Evolutionary conservation across 2,888 invertebrate genomes (phyloP).

Genomic region (Archaeoteleia sp.): DNA sequence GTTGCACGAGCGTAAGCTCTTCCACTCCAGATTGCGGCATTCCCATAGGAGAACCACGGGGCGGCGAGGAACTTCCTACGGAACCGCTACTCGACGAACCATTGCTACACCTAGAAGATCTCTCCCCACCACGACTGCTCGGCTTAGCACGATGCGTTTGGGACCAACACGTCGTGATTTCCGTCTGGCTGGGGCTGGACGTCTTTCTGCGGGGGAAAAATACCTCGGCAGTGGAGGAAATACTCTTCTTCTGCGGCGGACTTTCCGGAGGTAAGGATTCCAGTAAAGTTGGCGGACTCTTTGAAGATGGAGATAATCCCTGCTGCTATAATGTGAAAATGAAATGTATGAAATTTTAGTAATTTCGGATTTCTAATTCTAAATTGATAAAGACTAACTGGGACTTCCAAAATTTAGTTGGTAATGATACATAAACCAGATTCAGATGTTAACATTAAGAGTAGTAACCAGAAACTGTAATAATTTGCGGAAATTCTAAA

Average conservation of each 20-base stretch:
- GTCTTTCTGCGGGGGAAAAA: slow-evolving; percentile 59
- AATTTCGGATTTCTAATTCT: too few relatives aligned
- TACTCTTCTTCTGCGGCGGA: background rate
- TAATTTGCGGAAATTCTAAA: too few relatives aligned
- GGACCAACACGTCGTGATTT: slow-evolving; percentile 61
- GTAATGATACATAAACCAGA: too few relatives aligned
- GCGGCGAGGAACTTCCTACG: slow-evolving; percentile 61
- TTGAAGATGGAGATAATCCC: slow-evolving; percentile 24
- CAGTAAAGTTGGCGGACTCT: slow-evolving; percentile 14
- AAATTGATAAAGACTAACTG: too few relatives aligned
- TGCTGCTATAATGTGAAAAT: slow-evolving; percentile 21
- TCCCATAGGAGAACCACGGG: slow-evolving; percentile 62
- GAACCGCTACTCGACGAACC: slow-evolving; percentile 55
- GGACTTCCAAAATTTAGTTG: too few relatives aligned
- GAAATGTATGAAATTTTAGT: too few relatives aligned
- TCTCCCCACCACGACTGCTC: slow-evolving; percentile 10
- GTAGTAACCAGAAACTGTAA: too few relatives aligned
- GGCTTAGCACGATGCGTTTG: slow-evolving; percentile 34
- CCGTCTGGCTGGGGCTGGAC: slow-evolving; percentile 72
- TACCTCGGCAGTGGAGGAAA: background rate
- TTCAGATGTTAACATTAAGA: too few relatives aligned
- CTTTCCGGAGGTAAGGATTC: background rate
- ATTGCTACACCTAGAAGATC: slow-evolving; percentile 46
- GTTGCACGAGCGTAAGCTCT: slow-evolving; percentile 78
- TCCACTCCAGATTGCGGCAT: slow-evolving; percentile 73